Evolutionary conservation across 2,797 vertebrate species (phyloP), one percentile per base, ranked within the genome.

Genomic region (Potorous gilbertii): DNA sequence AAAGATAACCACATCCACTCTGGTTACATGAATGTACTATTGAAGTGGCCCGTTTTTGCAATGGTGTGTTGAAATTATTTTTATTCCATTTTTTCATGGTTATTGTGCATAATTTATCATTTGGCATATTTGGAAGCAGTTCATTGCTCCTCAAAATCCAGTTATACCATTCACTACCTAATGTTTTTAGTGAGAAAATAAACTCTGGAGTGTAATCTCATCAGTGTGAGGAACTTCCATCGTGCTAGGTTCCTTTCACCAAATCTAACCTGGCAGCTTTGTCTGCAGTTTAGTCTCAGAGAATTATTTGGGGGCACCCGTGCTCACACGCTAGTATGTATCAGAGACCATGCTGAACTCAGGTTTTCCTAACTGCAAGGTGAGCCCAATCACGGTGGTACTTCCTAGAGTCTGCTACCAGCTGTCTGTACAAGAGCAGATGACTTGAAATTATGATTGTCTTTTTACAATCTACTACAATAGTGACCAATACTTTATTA

Each of bases 41-140:
- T 93, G 66, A 46, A 81, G 18, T 81, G n/a, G 21, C 40, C 66
- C 40, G 27, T 87, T 11, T 50, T 46, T 87, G 21, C 40, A 9
- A 46, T 27, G 21, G 3, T 4, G 11, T 50, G 10, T 50, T 50
- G 93, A 81, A 91, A 52, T 66, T 95, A 62, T 91, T 95, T 94
- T 93, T 92, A 91, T 92, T 96, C 28, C 94, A 27, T 27, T 94
- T 81, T 18, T 91, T 28, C 29, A 50, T 92, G n/a, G 90, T 94
- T 94, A n/a, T 91, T 74, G 91, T 54, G 31, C 93, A 94, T 94
- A 57, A 96, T 54, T 91, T 95, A 28, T 18, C 94, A 18, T 29
- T 29, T 57, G 14, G 28, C 95, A 54, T 52, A 56, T 90, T 96
- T 91, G 94, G 24, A 95, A 92, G 89, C 16, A 92, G 11, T 31